A percentile compares a stretch with the other conserved stretches of the same genome.
Evolutionary conservation across 1,140 invertebrate genomes (phyloP).

Genomic region (Atopsyche davidsoni): DNA sequence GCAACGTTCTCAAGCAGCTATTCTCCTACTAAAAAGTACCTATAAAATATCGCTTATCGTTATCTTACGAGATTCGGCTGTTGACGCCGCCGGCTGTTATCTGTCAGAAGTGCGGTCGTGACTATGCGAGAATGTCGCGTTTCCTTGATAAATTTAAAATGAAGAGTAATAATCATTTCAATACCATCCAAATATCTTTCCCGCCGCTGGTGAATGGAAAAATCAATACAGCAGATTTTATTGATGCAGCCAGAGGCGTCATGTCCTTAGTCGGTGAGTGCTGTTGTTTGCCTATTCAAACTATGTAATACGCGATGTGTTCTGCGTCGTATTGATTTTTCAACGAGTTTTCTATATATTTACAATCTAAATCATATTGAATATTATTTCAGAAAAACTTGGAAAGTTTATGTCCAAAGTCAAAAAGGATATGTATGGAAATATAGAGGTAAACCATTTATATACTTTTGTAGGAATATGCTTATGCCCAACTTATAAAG

Average conservation of each 20-base stretch:
- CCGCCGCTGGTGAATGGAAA: constrained; percentile 47
- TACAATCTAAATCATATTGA: no score
- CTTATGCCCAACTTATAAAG: no score
- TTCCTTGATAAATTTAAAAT: no score
- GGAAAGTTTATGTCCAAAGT: constrained; percentile 66
- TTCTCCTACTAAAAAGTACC: constrained; percentile 40
- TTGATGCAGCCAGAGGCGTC: constrained; percentile 51
- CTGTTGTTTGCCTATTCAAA: no score
- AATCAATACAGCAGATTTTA: constrained; percentile 56
- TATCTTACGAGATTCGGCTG: no score
- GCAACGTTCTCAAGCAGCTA: constrained; percentile 52
- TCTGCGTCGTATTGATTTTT: constrained; percentile 15
- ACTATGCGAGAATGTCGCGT: constrained; percentile 1
- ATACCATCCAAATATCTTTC: constrained; percentile 40
- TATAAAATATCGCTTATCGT: constrained; percentile 20
- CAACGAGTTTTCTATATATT: no score
- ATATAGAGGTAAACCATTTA: constrained; percentile 55
- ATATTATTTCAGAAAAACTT: constrained; percentile 64
- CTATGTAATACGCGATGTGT: no score
- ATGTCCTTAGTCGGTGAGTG: constrained; percentile 19
- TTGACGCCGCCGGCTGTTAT: constrained; percentile 3
- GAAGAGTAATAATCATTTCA: constrained; percentile 27
- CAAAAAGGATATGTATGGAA: constrained; percentile 66
- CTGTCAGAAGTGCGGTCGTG: not conserved
- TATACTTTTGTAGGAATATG: no score